Evolutionary conservation across 2,113 vertebrate species (phyloP).

Genomic region (Xiphophorus hellerii): DNA sequence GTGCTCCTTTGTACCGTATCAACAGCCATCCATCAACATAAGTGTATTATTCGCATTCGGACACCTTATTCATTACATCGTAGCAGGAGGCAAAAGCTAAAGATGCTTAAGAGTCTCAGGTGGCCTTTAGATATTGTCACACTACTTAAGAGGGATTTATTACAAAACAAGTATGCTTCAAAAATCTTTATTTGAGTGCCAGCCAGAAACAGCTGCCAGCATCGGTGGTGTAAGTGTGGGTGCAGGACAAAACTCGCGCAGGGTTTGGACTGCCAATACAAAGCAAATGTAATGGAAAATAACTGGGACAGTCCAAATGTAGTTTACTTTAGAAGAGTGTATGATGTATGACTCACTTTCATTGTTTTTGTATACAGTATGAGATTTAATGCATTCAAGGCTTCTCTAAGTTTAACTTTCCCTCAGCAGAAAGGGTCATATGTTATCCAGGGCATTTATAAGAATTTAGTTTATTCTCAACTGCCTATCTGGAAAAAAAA

Average conservation of each 20-base stretch:
- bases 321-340: conserved; percentile 10
- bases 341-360: not conserved
- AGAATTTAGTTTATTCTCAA: not conserved
- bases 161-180: conserved; percentile 65
- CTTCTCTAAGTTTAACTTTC: not conserved
- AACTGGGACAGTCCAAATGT: conserved; percentile 27
- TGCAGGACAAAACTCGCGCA: conserved; percentile 12
- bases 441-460: not conserved
- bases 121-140: conserved; percentile 73
- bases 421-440: not conserved
- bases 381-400: not conserved
- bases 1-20: conserved; percentile 45
- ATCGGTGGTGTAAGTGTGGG: conserved; percentile 9
- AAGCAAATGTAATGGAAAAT: conserved; percentile 49
- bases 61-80: conserved; percentile 65
- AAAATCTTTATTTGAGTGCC: conserved; percentile 64
- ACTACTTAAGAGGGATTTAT: conserved; percentile 72
- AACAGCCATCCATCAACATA: conserved; percentile 72
- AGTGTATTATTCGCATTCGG: conserved; percentile 60
- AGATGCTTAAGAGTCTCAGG: conserved; percentile 50
- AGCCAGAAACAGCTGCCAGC: conserved; percentile 56
- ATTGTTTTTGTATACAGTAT: not conserved
- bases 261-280: conserved; percentile 27
- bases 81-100: conserved; percentile 33
- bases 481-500: not conserved